Conservation (phyloP, 2,797 vertebrate genomes). For the Thamnophis elegans region DNA sequence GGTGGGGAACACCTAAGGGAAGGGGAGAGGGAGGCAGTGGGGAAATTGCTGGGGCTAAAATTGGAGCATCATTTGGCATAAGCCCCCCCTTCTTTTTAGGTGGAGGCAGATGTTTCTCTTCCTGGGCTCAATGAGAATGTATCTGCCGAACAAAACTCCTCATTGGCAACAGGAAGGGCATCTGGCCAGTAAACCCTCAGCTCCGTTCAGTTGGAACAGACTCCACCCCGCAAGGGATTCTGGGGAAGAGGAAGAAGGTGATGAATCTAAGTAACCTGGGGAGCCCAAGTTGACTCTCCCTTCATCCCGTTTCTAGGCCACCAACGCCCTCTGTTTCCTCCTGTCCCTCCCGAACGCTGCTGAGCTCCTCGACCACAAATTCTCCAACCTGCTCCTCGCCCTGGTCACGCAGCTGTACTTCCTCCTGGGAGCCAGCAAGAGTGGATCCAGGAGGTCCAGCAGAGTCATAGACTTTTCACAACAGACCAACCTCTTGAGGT, state of each 20-base stretch:
- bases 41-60: neutral
- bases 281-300: neutral
- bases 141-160: too few species aligned
- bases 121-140: too few species aligned
- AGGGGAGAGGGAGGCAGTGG: too few species aligned
- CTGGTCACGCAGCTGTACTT: neutral
- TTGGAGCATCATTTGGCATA: neutral
- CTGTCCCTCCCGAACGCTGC: neutral
- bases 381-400: neutral
- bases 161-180: too few species aligned
- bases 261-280: too few species aligned
- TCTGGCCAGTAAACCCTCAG: too few species aligned
- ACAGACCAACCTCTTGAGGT: neutral
- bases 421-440: neutral
- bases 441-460: neutral
- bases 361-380: neutral
- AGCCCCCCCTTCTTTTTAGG: too few species aligned
- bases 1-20: too few species aligned
- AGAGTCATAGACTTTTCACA: rapidly evolving
- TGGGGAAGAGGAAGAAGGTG: too few species aligned
- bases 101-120: too few species aligned
- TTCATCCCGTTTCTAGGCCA: neutral
- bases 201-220: too few species aligned
- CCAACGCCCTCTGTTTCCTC: neutral
- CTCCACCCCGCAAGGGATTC: too few species aligned